Evolutionary conservation across 2,888 invertebrate species (phyloP), one percentile per base, ranked within the genome.

Genomic region (Pachliopta kotzebuea): DNA sequence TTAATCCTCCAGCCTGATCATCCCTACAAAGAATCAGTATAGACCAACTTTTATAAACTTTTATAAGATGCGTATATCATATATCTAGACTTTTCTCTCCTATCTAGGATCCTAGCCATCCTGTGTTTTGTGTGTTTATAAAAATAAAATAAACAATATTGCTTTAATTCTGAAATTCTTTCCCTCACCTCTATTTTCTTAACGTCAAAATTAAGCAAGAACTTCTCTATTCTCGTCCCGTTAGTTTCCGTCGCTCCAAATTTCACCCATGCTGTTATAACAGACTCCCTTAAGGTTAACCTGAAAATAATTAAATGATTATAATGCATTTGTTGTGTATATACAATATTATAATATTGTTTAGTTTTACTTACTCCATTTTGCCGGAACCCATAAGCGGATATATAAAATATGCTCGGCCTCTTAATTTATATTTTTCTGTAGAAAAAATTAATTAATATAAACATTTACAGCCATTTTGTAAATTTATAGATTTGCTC

Each of bases 361-460:
- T 24, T 24, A n/a, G 26, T 26, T 18, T 2, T 7, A 61, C 65
- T 62, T 66, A 66, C 65, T 59, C 55, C 56, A 66, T 62, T 56
- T 50, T 66, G 0, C 65, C 65, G 20, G 65, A 49, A 14, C 62
- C 65, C 24, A 37, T 62, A 2, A 66, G 23, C 49, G 65, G 62
- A 50, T 66, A 66, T 37, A 66, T 20, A 18, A 37, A 62, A 62
- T 56, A 66, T 11, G 65, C 65, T 50, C 55, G 20, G 24, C 65
- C 65, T 37, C 52, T 59, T 21, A 66, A 56, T 55, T 58, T 62
- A 37, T 66, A 66, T 21, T 23, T 55, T n/a, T 66, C 65, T 66
- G 59, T n/a, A 58, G 60, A 57, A 23, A 6, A 55, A 55, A 37
- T 49, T n/a, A 55, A 6, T 53, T 37, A n/a, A 9, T 18, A 9